Conservation (phyloP, 2,888 invertebrate genomes). For the Leptothorax acervorum region DNA sequence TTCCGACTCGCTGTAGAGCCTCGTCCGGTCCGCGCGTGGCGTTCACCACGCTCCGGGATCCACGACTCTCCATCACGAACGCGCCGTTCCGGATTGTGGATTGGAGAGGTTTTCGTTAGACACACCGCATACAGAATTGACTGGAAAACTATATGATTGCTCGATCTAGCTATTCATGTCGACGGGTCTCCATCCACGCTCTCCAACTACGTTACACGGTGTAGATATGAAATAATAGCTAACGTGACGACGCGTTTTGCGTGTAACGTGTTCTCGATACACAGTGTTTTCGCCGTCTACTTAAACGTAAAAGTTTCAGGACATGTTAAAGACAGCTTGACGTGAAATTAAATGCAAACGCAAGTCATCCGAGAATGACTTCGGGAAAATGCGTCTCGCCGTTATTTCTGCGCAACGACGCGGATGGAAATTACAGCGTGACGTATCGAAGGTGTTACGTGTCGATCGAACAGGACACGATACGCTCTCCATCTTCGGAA, state of each 20-base stretch:
- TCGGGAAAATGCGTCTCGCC: conserved; percentile 23
- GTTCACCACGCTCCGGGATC: neutral
- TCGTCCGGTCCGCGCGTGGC: conserved; percentile 3
- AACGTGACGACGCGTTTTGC: conserved; percentile 25
- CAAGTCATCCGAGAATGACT: conserved; percentile 35
- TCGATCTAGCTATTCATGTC: neutral
- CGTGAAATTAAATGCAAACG: conserved; percentile 24
- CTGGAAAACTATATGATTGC: neutral
- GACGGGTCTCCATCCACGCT: neutral
- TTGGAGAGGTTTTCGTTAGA: neutral
- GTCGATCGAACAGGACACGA: neutral
- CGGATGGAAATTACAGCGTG: conserved; percentile 14
- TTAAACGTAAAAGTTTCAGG: neutral
- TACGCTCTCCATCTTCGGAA: neutral
- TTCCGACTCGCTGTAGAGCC: conserved; percentile 17
- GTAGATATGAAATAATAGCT: conserved; percentile 7
- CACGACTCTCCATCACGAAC: neutral
- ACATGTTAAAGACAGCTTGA: conserved; percentile 13
- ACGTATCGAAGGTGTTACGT: conserved; percentile 1
- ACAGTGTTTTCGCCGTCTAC: conserved; percentile 16
- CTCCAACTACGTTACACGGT: neutral
- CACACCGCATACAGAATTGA: neutral
- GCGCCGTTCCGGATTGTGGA: neutral
- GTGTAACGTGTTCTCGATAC: conserved; percentile 22
- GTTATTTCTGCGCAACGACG: neutral